Base-by-base conservation (phyloP, 37 sponge, comb jelly and placozoan species). In the Ephydatia muelleri region DNA sequence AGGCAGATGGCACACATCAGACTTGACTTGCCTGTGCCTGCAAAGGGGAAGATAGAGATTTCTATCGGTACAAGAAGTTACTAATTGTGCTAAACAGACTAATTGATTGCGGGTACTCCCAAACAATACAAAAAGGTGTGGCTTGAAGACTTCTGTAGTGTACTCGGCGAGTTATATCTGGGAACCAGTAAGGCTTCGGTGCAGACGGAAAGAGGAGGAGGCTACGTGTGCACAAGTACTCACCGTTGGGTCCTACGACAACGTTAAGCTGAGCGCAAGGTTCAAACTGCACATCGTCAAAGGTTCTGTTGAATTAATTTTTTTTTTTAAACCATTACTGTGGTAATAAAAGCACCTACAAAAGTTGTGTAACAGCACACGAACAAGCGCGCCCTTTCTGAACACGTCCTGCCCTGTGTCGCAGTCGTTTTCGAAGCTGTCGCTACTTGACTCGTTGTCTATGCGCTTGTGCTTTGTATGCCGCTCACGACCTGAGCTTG, bases 1-100 rank as follows among this genome's bases (percentile, higher is more conserved):
- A 99, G 85, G 67, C 99, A 99, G 0, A 96, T 75, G 0, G 95
- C 99, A 93, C 99, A 99, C 69, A 99, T 95, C 73, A 99, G 75
- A 47, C 97, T 95, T 8, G 97, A 97, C 85, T 99, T 99, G 5
- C 99, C 99, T 77, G 95, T 95, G 22, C 98, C 93, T 92, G 79
- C 11, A 85, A 29, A 11, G 28, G 12, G 31, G 73, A 72, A 22
- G 26, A 72, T 72, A 29, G 26, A 12, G 27, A 27, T 72, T 16
- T 13, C 12, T 12, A 76, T 22, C 1, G 25, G 31, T 5, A 33
- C 33, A 36, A 75, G 31, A 5, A 32, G 13, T 29, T 21, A 22
- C 66, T 65, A 22, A 65, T 21, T 65, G 66, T 21, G 19, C 66
- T 22, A 14, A 22, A 22, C 21, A 65, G 19, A 65, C 66, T 14